Base-by-base conservation (phyloP, 64 coral and sea anemone species). In the Dendronephthya gigantea region DNA sequence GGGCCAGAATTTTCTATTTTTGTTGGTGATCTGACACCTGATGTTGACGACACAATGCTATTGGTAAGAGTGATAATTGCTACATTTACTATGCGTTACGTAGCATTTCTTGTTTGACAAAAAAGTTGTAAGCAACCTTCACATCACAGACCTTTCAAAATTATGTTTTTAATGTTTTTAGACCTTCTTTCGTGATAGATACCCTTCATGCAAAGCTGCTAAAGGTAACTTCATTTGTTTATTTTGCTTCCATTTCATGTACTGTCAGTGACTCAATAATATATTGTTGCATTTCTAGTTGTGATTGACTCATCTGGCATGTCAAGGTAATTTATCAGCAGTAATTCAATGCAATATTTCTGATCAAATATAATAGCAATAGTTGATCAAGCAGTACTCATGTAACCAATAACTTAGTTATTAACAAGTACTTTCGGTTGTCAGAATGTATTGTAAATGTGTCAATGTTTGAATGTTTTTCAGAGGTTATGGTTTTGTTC, bases 401-500 rank as follows among this genome's bases (percentile, higher is more conserved):
- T n/a, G n/a, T n/a, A n/a, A n/a, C n/a, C 48, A 50, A 50, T 17
- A 50, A 16, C 55, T 27, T 27, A 1, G 55, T 7, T 5, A n/a
- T 7, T n/a, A n/a, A 27, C 17, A 7, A 22, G 19, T 62, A 7
- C 19, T 62, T 43, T 7, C 0, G 48, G 28, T 84, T 8, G 40
- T 84, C 50, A 48, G 17, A 22, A 9, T 19, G 19, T 51, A 1
- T 29, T 23, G 11, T 28, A 29, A 23, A 82, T 49, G 6, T 28
- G 45, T 5, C 52, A 34, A 28, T 5, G 48, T 75, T 51, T 41
- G 1, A 28, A 19, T 72, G 27, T 40, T 45, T 4, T 85, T 0
- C 65, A 98, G 95, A 52, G 95, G 95, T 39, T 98, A 98, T 93
- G 95, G 95, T 8, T 98, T 98, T 98, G 95, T 98, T 14, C 49